Percentiles rank a stretch among this genome's conserved stretches.
Conservation (phyloP, 2,888 invertebrate genomes). For the Drosophila bunnanda region DNA sequence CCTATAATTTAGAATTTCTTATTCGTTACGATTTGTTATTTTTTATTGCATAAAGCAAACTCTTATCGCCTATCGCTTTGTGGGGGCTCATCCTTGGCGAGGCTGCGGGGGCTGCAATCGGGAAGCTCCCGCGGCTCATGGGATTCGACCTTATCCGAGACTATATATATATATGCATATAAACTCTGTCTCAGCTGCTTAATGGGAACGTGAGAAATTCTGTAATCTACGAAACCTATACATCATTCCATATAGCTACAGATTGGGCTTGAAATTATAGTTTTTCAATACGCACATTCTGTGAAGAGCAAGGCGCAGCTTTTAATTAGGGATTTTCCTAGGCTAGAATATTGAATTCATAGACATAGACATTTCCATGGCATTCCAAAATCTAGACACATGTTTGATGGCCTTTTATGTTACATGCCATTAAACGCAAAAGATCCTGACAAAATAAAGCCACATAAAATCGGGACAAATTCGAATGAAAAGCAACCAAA, state of each 20-base stretch:
- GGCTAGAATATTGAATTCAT: neutral
- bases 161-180: neutral
- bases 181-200: conserved; percentile 22
- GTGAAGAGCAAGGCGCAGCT: neutral
- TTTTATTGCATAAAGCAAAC: neutral
- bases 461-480: conserved; percentile 16
- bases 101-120: conserved; percentile 42
- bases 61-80: conserved; percentile 35
- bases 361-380: neutral
- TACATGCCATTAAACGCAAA: conserved; percentile 43
- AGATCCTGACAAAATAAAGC: conserved; percentile 26
- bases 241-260: neutral
- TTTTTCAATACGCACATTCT: neutral
- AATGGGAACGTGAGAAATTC: conserved; percentile 69
- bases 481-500: neutral
- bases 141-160: conserved; percentile 57
- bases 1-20: conserved; percentile 7
- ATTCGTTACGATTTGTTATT: conserved; percentile 20
- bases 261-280: neutral
- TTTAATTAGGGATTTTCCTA: neutral
- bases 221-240: conserved; percentile 12
- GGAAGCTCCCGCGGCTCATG: conserved; percentile 12
- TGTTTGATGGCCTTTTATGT: conserved; percentile 51
- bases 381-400: conserved; percentile 40
- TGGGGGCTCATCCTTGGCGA: conserved; percentile 46